Conservation (phyloP, 2,113 vertebrate genomes). For the Amia ocellicauda region DNA sequence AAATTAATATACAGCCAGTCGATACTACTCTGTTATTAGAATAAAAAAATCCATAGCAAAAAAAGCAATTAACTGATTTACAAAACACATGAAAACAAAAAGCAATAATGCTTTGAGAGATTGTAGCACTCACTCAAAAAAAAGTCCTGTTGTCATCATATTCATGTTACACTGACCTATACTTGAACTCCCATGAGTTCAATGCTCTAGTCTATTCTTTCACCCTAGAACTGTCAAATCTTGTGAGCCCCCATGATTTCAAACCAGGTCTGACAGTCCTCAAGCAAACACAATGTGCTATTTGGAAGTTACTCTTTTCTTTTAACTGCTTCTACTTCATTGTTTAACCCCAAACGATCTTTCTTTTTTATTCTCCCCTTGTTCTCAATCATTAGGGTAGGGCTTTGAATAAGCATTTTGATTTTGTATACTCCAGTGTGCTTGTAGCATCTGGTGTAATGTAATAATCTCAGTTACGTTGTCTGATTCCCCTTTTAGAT, state of each 20-base stretch:
- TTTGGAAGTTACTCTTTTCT: background rate
- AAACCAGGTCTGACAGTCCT: conserved; percentile 5
- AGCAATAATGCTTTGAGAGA: no score
- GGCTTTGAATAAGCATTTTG: background rate
- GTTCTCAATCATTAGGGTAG: background rate
- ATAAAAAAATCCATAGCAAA: no score
- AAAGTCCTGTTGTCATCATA: conserved; percentile 25
- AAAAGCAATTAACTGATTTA: no score
- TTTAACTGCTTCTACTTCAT: background rate
- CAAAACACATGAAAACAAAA: no score
- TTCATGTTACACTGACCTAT: conserved; percentile 53
- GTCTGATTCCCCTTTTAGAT: conserved; percentile 48
- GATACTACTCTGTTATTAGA: no score
- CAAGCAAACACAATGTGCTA: background rate
- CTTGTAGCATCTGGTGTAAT: conserved; percentile 35
- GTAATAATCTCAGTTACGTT: conserved; percentile 35
- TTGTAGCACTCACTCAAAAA: background rate
- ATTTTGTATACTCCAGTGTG: background rate
- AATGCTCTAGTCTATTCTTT: conserved; percentile 34
- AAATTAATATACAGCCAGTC: no score
- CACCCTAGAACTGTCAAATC: conserved; percentile 48
- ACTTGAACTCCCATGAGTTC: conserved; percentile 43
- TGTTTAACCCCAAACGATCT: no score
- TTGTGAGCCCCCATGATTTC: conserved; percentile 10
- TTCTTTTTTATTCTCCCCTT: no score